Base-by-base conservation (phyloP, 1,140 invertebrate species). In the Marisa cornuarietis region DNA sequence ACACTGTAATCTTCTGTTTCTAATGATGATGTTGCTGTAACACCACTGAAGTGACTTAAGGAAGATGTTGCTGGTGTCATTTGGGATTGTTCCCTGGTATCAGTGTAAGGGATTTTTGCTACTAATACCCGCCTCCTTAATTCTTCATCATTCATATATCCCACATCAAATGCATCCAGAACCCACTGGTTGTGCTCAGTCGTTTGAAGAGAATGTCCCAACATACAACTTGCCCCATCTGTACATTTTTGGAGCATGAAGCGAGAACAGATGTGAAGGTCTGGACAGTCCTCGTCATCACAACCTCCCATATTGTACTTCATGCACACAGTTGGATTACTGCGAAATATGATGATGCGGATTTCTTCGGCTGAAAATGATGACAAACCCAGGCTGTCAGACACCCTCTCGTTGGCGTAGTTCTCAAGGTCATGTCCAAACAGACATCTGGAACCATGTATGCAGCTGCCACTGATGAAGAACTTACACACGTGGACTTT, bases 161-260 rank as follows among this genome's bases (percentile, higher is more conserved):
- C 49, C 73, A 75, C n/a, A 54, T 75, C 22, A 54, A 62, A 75
- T 20, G 73, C 62, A 4, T 26, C 13, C 16, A 75, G 54, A 11
- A 75, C 58, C 73, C 73, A 75, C 20, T 62, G 24, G 24, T 75
- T 75, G 73, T 75, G 73, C 54, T 75, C 61, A 13, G 58, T 9
- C 0, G 8, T 26, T 63, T 62, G 16, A 61, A 75, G 24, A 20
- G 18, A 10, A 51, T 75, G 73, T 18, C 73, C 73, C 5, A 75
- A 42, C 3, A 63, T 61, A 61, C 73, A 75, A 54, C 24, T 20
- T 7, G 58, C 52, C 1, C 54, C 73, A 1, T 3, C n/a, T 24
- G 65, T 31, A 54, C 73, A 75, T 16, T 75, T 42, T 6, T 42
- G 31, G 2, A 20, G 2, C 1, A 74, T 20, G 7, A 1, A 62